These are phyloP conservation scores for Montifringilla adamsi DNA, from an alignment of 2,113 vertebrate species.

Conservation along the genomic window DNA sequence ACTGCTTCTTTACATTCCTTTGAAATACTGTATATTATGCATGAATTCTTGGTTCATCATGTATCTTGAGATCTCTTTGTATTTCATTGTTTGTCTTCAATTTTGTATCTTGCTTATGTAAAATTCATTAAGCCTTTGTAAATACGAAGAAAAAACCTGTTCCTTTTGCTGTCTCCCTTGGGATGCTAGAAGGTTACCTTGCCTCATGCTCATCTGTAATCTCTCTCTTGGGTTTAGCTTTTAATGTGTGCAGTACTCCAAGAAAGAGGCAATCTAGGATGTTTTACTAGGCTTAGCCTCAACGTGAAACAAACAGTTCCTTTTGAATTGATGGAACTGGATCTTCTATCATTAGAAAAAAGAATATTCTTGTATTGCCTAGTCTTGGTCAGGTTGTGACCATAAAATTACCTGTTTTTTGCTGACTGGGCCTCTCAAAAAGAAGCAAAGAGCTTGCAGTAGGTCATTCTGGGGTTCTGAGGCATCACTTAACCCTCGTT, in stretches of 20 bases:
- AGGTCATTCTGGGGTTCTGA: neutral
- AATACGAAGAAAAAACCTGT: neutral
- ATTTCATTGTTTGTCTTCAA: conserved; percentile 51
- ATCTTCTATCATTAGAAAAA: neutral
- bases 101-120: conserved; percentile 50
- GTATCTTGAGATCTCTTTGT: conserved; percentile 49
- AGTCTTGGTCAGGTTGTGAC: neutral
- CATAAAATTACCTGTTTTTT: neutral
- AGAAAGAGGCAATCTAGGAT: neutral
- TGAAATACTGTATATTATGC: conserved; percentile 48
- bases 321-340: neutral
- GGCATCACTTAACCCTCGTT: neutral
- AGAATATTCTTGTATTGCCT: neutral
- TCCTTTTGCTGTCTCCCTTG: conserved; percentile 23
- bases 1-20: conserved; percentile 2
- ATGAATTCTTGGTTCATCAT: conserved; percentile 12
- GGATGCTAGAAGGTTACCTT: conserved; percentile 51
- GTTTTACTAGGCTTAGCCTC: neutral
- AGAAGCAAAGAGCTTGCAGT: neutral
- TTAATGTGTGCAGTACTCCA: neutral
- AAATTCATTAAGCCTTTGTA: conserved; percentile 58
- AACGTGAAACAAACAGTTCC: neutral
- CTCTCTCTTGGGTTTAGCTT: conserved; percentile 16
- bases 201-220: neutral
- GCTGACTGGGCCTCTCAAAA: neutral